Base-by-base conservation (phyloP, 2,113 vertebrate genomes). In the Lathamus discolor region DNA sequence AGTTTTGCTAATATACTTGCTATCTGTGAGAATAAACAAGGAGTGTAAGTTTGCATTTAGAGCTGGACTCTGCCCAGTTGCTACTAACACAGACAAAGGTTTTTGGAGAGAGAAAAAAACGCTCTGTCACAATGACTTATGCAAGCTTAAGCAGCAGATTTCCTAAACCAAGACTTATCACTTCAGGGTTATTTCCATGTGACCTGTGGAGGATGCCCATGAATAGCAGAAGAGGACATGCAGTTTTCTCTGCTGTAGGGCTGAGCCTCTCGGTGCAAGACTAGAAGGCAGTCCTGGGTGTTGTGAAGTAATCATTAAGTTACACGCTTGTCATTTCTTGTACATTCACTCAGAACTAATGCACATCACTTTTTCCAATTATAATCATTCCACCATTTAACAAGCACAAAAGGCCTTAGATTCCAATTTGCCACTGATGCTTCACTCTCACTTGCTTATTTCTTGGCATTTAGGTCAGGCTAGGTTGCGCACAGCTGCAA, bases 341-440 rank as follows among this genome's bases (percentile, higher is more conserved):
- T 98, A 98, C 98, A 98, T 98, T 98, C 98, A 98, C 98, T 98
- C 98, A 98, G 98, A 98, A 98, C 98, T 98, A 98, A 98, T 98
- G 98, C 98, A 98, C 98, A 98, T 98, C 98, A 98, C 98, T 98
- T 98, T 98, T 98, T 98, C 98, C 97, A 98, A 98, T 98, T 98
- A 98, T 98, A 98, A 98, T 98, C 98, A 98, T 98, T 98, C 98
- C 98, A 98, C 98, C 98, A 98, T 98, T 98, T 98, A 98, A 98
- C 98, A 98, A 98, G 98, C 98, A 98, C 98, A 98, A 98, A 98
- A 97, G 98, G 97, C 97, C 96, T 97, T 97, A 97, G 98, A 98
- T 98, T 98, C 98, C 98, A 98, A 98, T 98, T 98, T 98, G 98
- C 98, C 98, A 98, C 98, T 93, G 98, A 98, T 98, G 98, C 98